Percentiles rank a stretch among this genome's conserved stretches.
Conservation (phyloP, 2,888 invertebrate species). For the Helleia helle region DNA sequence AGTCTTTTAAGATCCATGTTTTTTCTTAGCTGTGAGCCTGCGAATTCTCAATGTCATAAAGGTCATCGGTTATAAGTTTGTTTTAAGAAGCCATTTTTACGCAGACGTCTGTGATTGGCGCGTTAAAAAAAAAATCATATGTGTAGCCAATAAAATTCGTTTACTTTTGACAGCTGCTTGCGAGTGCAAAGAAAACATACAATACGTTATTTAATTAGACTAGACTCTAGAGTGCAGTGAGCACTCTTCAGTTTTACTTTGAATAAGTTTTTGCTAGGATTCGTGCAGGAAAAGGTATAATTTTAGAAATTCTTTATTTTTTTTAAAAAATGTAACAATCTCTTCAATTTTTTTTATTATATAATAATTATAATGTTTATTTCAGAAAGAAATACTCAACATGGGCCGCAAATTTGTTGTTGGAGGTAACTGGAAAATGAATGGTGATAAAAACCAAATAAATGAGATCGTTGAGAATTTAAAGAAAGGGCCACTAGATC, state of each 20-base stretch:
- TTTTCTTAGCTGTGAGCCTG: no score
- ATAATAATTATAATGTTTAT: no score
- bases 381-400: constrained; percentile 29
- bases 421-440: constrained; percentile 99
- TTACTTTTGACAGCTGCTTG: neutral
- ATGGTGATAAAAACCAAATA: constrained; percentile 90
- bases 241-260: no score
- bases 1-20: no score
- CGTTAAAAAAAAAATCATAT: neutral
- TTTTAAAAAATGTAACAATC: no score
- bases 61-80: constrained; percentile 26
- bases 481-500: constrained; percentile 82
- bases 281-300: no score
- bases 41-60: constrained; percentile 31
- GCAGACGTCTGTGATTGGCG: constrained; percentile 20
- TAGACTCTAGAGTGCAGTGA: no score
- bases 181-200: neutral
- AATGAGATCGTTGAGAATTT: constrained; percentile 86
- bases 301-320: no score
- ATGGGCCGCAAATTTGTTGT: constrained; percentile 96
- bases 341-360: no score
- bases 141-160: neutral
- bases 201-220: no score
- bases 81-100: constrained; percentile 12
- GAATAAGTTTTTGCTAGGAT: no score